These are phyloP conservation scores for Temnothorax longispinosus DNA, from an alignment of 1,140 invertebrate species.

Conservation along the genomic window DNA sequence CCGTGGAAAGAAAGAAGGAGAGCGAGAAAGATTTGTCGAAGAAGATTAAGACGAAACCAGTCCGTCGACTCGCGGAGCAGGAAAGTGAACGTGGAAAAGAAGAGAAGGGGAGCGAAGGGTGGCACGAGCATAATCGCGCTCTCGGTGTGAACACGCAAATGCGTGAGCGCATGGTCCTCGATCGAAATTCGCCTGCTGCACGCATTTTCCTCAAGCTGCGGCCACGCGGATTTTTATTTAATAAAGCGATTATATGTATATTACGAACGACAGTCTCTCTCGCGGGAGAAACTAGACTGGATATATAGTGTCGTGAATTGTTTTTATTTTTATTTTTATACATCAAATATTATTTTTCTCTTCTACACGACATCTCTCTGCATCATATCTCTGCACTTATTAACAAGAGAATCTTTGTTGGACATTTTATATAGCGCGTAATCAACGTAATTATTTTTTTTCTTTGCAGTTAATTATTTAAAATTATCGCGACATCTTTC, in stretches of 20 bases:
- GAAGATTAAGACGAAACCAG: constrained; percentile 78
- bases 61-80: constrained; percentile 62
- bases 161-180: constrained; percentile 40
- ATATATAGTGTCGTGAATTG: neutral
- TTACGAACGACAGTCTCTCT: neutral
- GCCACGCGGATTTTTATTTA: neutral
- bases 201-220: neutral
- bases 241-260: constrained; percentile 9
- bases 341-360: neutral
- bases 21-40: constrained; percentile 72
- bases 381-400: neutral
- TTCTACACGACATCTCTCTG: neutral
- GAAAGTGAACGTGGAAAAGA: constrained; percentile 41
- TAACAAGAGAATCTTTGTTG: neutral
- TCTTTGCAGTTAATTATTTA: constrained; percentile 1
- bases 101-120: neutral
- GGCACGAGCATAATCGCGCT: constrained; percentile 48
- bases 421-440: neutral
- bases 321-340: neutral
- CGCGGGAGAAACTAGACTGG: neutral
- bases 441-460: constrained; percentile 1
- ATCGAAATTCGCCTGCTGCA: neutral
- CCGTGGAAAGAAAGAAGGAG: neutral
- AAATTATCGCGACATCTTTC: constrained; percentile 22
- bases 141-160: constrained; percentile 59